Conservation (phyloP, 2,113 vertebrate genomes). For the Oreochromis aureus region DNA sequence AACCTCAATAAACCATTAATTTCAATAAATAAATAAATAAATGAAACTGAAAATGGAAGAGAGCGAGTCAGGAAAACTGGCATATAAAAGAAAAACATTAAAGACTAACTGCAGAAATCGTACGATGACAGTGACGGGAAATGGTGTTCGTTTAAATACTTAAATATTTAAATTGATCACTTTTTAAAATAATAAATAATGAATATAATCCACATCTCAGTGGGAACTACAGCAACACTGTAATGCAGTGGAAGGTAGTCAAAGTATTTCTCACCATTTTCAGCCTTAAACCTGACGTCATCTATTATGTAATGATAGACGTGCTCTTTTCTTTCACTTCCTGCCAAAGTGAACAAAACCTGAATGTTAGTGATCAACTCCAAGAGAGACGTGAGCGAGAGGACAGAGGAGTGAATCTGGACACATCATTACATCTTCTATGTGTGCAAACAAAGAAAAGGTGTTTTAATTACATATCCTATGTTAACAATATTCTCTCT, state of each 20-base stretch:
- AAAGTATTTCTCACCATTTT: neutral
- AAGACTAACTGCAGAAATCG: neutral
- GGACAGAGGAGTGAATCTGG: accelerated
- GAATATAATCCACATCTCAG: neutral
- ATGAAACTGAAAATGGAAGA: neutral
- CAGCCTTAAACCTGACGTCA: neutral
- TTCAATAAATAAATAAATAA: accelerated
- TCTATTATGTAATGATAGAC: neutral
- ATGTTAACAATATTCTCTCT: neutral
- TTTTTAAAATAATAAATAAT: neutral
- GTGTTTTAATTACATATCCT: neutral
- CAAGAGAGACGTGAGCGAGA: neutral
- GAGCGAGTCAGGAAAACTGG: neutral
- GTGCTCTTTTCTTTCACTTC: neutral
- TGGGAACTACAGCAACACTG: neutral
- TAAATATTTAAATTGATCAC: accelerated
- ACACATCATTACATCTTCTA: accelerated
- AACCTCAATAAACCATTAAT: accelerated
- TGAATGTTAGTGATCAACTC: neutral
- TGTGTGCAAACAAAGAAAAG: neutral
- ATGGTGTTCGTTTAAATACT: accelerated
- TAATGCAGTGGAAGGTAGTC: neutral
- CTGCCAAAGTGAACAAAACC: neutral
- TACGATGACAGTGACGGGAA: neutral
- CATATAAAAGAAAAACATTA: neutral